A percentile compares a stretch with the other conserved stretches of the same genome.
Evolutionary conservation across 35 echinoderm and acorn worm species (phyloP).

Genomic region (Heliocidaris tuberculata): DNA sequence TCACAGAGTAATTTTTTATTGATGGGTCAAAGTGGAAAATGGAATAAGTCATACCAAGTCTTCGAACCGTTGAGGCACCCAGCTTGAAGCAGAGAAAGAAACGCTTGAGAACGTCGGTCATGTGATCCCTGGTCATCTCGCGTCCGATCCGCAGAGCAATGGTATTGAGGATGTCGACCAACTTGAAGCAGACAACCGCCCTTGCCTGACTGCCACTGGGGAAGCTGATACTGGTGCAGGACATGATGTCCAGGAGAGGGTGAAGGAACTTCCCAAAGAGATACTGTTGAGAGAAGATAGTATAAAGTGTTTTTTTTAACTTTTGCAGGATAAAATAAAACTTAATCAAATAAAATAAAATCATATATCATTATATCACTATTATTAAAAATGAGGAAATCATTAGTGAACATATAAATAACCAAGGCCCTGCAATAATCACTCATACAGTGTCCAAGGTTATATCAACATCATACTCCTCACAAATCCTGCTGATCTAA

Average conservation of each 20-base stretch:
- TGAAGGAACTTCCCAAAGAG: slow-evolving; percentile 79
- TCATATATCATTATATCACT: no score
- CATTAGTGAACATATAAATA: no score
- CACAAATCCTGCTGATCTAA: no score
- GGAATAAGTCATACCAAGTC: neutral
- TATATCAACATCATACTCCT: no score
- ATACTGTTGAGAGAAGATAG: slow-evolving; percentile 42
- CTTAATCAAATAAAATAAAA: neutral
- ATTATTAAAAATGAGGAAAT: no score
- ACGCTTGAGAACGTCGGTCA: slow-evolving; percentile 74
- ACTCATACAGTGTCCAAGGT: no score
- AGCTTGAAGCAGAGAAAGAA: slow-evolving; percentile 95
- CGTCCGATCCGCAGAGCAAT: slow-evolving; percentile 78
- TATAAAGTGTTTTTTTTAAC: neutral
- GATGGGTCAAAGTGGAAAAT: neutral
- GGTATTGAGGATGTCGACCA: slow-evolving; percentile 78
- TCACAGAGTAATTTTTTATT: neutral
- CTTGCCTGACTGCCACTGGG: slow-evolving; percentile 68
- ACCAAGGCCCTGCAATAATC: no score
- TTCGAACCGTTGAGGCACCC: neutral
- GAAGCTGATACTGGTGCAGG: slow-evolving; percentile 69
- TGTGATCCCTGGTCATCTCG: slow-evolving; percentile 78
- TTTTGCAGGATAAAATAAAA: neutral
- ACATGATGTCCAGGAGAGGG: slow-evolving; percentile 76
- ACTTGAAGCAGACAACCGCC: slow-evolving; percentile 77